Percentiles rank a stretch among this genome's conserved stretches.
Evolutionary conservation across 2,113 vertebrate species (phyloP).

Genomic region (Trochalopteron elliotii): DNA sequence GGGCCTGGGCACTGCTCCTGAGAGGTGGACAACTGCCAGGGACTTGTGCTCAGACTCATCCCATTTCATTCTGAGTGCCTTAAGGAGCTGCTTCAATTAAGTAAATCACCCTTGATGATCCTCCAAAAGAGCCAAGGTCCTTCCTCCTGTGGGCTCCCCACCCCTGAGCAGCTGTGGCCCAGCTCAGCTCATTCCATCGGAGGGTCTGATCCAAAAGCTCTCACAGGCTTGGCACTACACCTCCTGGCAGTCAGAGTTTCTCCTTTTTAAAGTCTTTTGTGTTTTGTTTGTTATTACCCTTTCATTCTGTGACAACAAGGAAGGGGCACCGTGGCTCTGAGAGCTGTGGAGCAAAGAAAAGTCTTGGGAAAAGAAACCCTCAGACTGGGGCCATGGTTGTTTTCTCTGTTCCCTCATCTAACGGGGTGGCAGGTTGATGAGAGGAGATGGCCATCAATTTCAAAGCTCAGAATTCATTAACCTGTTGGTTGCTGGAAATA

Average conservation of each 20-base stretch:
- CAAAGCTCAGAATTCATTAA: conserved; percentile 43
- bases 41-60: background rate
- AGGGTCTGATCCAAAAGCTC: background rate
- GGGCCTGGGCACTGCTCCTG: background rate
- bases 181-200: background rate
- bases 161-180: background rate
- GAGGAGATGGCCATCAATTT: background rate
- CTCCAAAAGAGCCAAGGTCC: background rate
- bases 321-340: background rate
- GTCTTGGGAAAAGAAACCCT: background rate
- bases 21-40: background rate
- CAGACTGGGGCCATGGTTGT: background rate
- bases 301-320: background rate
- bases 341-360: background rate
- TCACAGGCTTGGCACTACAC: background rate
- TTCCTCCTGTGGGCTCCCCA: background rate
- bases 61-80: background rate
- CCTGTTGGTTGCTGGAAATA: conserved; percentile 28
- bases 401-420: background rate
- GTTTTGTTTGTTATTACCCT: fast-evolving
- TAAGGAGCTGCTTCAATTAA: background rate
- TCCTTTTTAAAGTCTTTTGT: background rate
- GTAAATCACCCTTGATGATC: background rate
- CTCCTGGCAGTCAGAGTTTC: background rate
- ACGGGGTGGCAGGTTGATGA: background rate